Base-by-base conservation (phyloP, 2,888 invertebrate species). In the Microchrysa polita region DNA sequence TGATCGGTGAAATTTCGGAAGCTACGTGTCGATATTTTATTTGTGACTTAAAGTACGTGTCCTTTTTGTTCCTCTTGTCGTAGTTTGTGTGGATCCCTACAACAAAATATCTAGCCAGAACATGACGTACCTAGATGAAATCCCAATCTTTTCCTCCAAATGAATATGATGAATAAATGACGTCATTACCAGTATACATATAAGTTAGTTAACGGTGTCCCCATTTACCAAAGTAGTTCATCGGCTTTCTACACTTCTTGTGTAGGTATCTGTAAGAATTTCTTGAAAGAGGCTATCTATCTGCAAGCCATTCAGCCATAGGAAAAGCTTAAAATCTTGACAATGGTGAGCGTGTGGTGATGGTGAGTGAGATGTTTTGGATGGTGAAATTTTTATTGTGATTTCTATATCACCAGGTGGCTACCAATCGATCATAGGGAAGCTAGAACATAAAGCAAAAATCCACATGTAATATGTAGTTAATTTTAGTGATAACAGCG, bases 151-250 rank as follows among this genome's bases (percentile, higher is more conserved):
- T 48, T n/a, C 5, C 12, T 48, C 48, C 16, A 48, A 10, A 12
- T n/a, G 16, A 48, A n/a, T 20, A 16, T 7, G 27, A 16, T n/a
- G 34, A 18, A 23, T n/a, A 2, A 34, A 57, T 69, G 69, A 69
- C 57, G 55, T 69, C 55, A 69, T 34, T 55, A 69, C 27, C 27
- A 34, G 2, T 34, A 34, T 34, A n/a, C n/a, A n/a, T n/a, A n/a
- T n/a, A n/a, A n/a, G n/a, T n/a, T n/a, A 53, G 53, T 10, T 69
- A 69, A 69, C 69, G 69, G 69, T 55, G 34, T 40, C 53, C 34
- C 23, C n/a, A 16, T 16, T 27, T 67, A 67, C 27, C 27, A n/a
- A 23, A 67, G n/a, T 34, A 40, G 40, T 20, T 57, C 55, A 14
- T 57, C 18, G 40, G 42, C 22, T 14, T 69, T 12, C 23, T 20